Percentiles rank a stretch among this genome's conserved stretches.
These are phyloP conservation scores for Lagopus muta DNA, from an alignment of 2,113 vertebrate genomes.

Conservation along the genomic window DNA sequence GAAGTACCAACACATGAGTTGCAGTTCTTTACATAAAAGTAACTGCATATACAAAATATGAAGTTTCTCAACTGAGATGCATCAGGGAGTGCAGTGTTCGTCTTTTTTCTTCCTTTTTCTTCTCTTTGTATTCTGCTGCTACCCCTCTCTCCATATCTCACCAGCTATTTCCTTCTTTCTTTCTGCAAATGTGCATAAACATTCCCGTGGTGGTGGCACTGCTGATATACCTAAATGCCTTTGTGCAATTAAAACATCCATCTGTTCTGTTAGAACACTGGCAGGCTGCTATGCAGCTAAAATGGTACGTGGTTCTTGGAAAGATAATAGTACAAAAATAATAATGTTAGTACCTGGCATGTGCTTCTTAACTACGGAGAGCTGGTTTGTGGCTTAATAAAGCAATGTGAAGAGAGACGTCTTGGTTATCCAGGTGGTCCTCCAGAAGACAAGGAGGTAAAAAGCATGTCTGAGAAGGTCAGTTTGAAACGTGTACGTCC, in stretches of 20 bases:
- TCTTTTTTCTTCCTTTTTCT: not conserved
- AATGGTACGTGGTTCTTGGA: not conserved
- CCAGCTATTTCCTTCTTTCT: not conserved
- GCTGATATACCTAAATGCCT: conserved; percentile 1
- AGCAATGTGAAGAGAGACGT: not conserved
- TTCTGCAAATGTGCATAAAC: not conserved
- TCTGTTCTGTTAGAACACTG: conserved; percentile 38
- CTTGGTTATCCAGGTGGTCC: not conserved
- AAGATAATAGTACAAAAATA: not conserved
- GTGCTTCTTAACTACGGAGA: not conserved
- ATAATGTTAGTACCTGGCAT: not conserved
- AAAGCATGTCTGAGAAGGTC: not conserved
- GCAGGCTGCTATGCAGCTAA: not conserved
- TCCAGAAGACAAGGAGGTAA: not conserved
- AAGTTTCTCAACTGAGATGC: not conserved
- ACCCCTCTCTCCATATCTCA: not conserved
- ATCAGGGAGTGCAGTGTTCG: not conserved
- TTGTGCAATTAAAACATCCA: conserved; percentile 48
- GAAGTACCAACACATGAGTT: not conserved
- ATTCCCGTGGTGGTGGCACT: not conserved
- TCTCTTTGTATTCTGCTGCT: not conserved
- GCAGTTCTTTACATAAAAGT: not conserved
- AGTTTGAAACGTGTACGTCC: not conserved
- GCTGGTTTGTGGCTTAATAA: not conserved
- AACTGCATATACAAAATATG: not conserved